phyloP scores from a whole-genome alignment of 1,140 invertebrate genomes.

The Aphelenchoides fujianensis region DNA sequence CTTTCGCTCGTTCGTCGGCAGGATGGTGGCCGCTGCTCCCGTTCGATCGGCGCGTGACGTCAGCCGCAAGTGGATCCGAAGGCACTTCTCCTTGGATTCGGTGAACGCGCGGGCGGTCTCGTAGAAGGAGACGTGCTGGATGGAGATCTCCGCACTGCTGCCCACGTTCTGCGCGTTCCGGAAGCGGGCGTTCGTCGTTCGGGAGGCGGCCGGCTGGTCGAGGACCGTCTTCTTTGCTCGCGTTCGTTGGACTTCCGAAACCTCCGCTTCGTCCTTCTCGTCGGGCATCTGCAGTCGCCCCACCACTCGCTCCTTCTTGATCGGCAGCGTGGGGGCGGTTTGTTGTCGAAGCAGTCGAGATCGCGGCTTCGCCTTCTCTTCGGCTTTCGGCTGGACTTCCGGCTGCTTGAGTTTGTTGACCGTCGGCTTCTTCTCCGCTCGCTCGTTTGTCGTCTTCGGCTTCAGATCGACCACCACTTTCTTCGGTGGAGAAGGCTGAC shows the following conservation, averaged over 20 bases:
- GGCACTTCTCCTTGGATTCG: constrained; percentile 30
- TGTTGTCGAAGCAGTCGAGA: constrained; percentile 3
- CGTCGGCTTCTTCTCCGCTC: constrained; percentile 8
- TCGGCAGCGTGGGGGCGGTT: constrained; percentile 1
- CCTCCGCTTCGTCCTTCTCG: neutral
- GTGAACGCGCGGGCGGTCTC: neutral
- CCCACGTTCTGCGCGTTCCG: constrained; percentile 1
- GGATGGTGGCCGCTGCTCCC: constrained; percentile 7
- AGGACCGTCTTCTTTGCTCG: neutral
- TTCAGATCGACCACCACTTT: no score
- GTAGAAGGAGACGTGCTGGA: constrained; percentile 41
- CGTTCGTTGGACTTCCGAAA: neutral
- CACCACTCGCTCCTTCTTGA: neutral
- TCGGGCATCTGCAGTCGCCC: neutral
- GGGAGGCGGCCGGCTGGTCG: neutral
- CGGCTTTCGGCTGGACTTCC: constrained; percentile 13
- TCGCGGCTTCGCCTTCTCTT: constrained; percentile 21
- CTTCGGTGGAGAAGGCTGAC: neutral
- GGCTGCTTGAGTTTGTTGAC: constrained; percentile 12
- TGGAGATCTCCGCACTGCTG: constrained; percentile 31
- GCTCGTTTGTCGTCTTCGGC: constrained; percentile 24
- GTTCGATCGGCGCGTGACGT: constrained; percentile 21
- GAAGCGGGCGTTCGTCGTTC: neutral
- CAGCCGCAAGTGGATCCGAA: constrained; percentile 39
- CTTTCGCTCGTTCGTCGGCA: constrained; percentile 14